Percentiles rank a stretch among this genome's conserved stretches.
Conservation (phyloP, 2,888 invertebrate genomes). For the Morpho helenor region DNA sequence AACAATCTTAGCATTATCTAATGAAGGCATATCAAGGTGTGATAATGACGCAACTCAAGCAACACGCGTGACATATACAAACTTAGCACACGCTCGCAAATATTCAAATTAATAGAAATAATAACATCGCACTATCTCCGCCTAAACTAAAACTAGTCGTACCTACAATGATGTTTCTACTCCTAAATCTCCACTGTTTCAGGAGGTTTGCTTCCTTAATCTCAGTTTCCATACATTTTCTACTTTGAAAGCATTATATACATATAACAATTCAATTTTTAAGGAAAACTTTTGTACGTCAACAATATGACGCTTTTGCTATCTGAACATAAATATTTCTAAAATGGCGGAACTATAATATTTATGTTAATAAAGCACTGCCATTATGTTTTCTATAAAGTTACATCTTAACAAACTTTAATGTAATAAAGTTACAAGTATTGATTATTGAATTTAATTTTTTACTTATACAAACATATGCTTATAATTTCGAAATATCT, state of each 20-base stretch:
- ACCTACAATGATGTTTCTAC: constrained; percentile 40
- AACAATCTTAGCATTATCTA: constrained; percentile 45
- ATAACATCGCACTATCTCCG: constrained; percentile 55
- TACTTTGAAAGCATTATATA: constrained; percentile 65
- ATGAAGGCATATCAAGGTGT: constrained; percentile 67
- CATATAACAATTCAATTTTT: constrained; percentile 58
- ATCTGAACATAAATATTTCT: constrained; percentile 22
- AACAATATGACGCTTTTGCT: constrained; percentile 14
- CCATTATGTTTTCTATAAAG: constrained; percentile 4
- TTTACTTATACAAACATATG: constrained; percentile 13
- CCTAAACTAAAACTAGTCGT: constrained; percentile 67
- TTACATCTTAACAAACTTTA: constrained; percentile 15
- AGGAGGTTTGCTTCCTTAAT: constrained; percentile 2
- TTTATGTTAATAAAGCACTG: constrained; percentile 2
- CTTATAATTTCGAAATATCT: constrained; percentile 18
- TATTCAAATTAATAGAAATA: constrained; percentile 52
- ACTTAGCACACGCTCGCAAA: constrained; percentile 54
- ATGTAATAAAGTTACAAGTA: constrained; percentile 25
- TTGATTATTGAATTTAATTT: constrained; percentile 37
- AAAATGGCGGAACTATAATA: constrained; percentile 17
- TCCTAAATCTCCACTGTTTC: constrained; percentile 5
- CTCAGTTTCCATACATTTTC: constrained; percentile 14
- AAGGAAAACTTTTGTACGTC: constrained; percentile 37
- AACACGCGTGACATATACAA: constrained; percentile 49
- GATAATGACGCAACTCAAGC: constrained; percentile 51